A percentile compares a stretch with the other conserved stretches of the same genome.
Conservation (phyloP, 2,113 vertebrate genomes). For the Cebidichthys violaceus region DNA sequence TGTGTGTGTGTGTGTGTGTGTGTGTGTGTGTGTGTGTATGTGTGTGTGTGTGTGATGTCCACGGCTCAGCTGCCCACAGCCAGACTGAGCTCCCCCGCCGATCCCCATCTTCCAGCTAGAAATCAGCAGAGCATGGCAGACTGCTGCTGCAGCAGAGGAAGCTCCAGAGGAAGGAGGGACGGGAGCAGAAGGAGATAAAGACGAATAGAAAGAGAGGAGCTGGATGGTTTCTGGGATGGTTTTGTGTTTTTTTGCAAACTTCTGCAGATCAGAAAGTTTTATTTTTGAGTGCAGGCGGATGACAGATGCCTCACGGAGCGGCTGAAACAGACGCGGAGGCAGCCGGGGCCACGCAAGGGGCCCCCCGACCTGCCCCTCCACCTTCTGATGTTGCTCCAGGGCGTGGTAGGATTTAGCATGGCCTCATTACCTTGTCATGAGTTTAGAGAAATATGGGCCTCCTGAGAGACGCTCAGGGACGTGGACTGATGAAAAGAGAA, state of each 20-base stretch:
- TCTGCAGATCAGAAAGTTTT: constrained; percentile 53
- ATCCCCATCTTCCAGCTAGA: constrained; percentile 86
- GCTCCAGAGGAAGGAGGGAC: constrained; percentile 70
- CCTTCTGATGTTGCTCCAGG: constrained; percentile 72
- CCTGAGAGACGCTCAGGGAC: constrained; percentile 76
- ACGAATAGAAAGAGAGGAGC: constrained; percentile 37
- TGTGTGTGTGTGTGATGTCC: constrained; percentile 55
- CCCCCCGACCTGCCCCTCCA: constrained; percentile 62
- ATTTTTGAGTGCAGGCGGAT: constrained; percentile 18
- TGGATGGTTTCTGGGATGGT: too few relatives aligned
- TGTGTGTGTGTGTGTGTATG: constrained; percentile 38
- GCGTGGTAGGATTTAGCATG: constrained; percentile 79
- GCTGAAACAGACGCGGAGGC: constrained; percentile 48
- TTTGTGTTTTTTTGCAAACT: constrained; percentile 18
- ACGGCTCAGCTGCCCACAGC: constrained; percentile 76
- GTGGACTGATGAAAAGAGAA: constrained; percentile 75
- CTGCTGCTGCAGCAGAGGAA: constrained; percentile 71
- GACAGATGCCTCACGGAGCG: constrained; percentile 40
- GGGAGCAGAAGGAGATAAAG: constrained; percentile 30
- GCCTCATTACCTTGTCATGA: constrained; percentile 85
- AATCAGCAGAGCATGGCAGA: constrained; percentile 89
- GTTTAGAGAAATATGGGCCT: constrained; percentile 83
- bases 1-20: constrained; percentile 39
- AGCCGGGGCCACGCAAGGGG: constrained; percentile 38
- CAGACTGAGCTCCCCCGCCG: constrained; percentile 79